phyloP scores from a whole-genome alignment of 1,140 invertebrate genomes.

The Conus betulinus region DNA sequence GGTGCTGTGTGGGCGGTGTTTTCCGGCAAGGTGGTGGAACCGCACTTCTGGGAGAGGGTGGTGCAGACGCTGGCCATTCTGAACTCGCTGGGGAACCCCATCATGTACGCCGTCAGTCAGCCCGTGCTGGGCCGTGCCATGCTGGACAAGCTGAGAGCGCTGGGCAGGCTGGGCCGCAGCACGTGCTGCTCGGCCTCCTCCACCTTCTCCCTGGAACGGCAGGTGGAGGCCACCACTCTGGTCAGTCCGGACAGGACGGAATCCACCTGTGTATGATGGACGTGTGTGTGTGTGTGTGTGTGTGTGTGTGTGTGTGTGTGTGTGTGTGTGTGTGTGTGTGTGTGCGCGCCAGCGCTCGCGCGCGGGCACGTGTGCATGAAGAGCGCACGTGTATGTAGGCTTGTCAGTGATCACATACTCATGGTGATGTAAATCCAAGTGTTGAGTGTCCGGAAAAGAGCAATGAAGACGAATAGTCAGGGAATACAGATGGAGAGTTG shows the following conservation, averaged over 20 bases:
- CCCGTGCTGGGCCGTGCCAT: slow-evolving; percentile 28
- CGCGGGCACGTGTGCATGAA: too few species aligned
- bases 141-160: neutral
- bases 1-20: slow-evolving; percentile 15
- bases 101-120: slow-evolving; percentile 27
- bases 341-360: neutral
- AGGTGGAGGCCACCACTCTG: neutral
- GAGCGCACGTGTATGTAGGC: too few species aligned
- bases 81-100: slow-evolving; percentile 30
- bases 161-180: neutral
- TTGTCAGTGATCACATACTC: too few species aligned
- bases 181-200: neutral
- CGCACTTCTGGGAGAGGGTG: slow-evolving; percentile 16
- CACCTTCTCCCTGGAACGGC: neutral
- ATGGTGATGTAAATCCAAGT: too few species aligned
- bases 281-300: neutral
- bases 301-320: neutral
- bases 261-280: neutral
- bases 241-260: neutral
- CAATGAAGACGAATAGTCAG: too few species aligned
- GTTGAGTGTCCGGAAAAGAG: too few species aligned
- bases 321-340: slow-evolving; percentile 25
- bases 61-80: slow-evolving; percentile 27
- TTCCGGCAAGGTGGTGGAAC: neutral
- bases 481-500: too few species aligned